phyloP scores from a whole-genome alignment of 2,797 vertebrate species.

The Nyctibius grandis region DNA sequence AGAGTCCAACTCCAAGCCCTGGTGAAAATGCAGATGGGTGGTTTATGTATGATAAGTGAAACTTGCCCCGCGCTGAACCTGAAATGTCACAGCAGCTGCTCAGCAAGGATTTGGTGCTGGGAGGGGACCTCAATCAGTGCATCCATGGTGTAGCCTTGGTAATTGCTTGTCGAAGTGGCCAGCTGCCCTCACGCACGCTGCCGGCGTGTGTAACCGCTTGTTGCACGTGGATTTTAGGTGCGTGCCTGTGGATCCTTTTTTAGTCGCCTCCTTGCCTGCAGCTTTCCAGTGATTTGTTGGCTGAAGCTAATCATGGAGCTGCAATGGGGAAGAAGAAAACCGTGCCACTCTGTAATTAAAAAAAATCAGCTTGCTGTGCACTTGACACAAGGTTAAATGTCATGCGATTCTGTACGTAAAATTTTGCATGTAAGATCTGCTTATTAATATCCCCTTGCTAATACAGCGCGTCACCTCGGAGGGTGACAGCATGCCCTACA shows the following conservation, averaged over 20 bases:
- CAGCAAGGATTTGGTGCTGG: neutral
- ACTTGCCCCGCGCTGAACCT: neutral
- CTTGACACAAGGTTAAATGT: neutral
- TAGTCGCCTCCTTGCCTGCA: rapidly evolving
- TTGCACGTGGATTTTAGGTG: rapidly evolving
- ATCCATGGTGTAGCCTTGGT: rapidly evolving
- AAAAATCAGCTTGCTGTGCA: neutral
- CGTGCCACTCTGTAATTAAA: neutral
- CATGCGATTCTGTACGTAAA: neutral
- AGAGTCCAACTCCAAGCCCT: neutral
- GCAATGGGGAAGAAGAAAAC: rapidly evolving
- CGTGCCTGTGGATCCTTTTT: rapidly evolving
- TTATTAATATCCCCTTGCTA: neutral
- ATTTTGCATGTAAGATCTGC: neutral
- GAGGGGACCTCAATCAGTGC: neutral
- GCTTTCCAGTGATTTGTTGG: neutral
- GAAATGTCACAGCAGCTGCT: neutral
- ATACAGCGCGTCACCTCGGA: neutral
- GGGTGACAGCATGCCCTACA: neutral
- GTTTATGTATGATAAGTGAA: neutral
- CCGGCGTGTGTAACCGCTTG: rapidly evolving
- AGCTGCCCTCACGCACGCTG: rapidly evolving
- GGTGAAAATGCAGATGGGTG: neutral
- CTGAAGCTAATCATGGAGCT: neutral
- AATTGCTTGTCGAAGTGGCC: neutral